Evolutionary conservation across 2,888 invertebrate species (phyloP), one percentile per base, ranked within the genome.

Genomic region (Agonopterix alstromeriana): DNA sequence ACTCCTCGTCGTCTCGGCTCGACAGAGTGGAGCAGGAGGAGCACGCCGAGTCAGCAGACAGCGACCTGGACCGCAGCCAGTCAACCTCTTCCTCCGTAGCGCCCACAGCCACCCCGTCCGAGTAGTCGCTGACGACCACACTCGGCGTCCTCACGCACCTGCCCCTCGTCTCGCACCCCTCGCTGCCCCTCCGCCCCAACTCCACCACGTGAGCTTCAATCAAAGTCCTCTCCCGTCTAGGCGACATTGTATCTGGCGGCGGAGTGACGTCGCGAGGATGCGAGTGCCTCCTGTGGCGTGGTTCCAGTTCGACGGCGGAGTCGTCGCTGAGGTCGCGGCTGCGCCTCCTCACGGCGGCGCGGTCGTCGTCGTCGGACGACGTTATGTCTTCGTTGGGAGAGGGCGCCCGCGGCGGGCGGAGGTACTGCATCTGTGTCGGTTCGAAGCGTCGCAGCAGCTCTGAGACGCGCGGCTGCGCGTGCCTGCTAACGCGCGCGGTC

Each of bases 121-220:
- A 95, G 67, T 95, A 95, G 73, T 96, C 96, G 67, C 95, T 95
- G 42, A 96, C 95, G 2, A 96, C 95, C 43, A 96, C 95, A 48
- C 95, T 95, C 0, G 96, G 96, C 0, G 95, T 95, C 51, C 95
- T 84, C 77, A 94, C 94, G 63, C 92, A 94, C 65, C 86, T 66
- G 61, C 81, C 88, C 55, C 90, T 67, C 56, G 87, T 75, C 65
- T 85, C 83, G 54, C 79, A 69, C 58, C 90, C 88, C 58, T 88
- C 88, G 61, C 87, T 86, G 42, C 85, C 79, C 49, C 90, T 73
- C 65, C 90, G 82, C 40, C 90, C 90, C 53, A 87, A 69, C 61
- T 90, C 69, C 83, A 93, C 81, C 84, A 92, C 67, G 87, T 89
- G 70, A 84, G 85, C 72, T 87, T 93, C 85, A 9, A 88, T 75